Evolutionary conservation across 2,797 vertebrate genomes (phyloP).

Genomic region (Epinephelus malabaricus): DNA sequence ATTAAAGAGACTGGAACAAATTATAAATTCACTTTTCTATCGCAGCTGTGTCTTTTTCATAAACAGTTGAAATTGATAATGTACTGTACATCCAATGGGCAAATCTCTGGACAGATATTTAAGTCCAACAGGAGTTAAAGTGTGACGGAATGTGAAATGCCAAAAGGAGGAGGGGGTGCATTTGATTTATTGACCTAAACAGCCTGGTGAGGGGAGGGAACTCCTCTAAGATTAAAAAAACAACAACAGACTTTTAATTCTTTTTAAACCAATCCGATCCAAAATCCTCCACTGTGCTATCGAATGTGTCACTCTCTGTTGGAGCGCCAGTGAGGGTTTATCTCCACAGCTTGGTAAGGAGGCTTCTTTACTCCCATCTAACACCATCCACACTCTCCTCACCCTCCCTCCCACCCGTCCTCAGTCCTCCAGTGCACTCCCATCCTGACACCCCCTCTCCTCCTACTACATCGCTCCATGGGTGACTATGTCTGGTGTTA

Average conservation of each 20-base stretch:
- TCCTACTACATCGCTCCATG: constrained; percentile 87
- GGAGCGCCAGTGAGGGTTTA: constrained; percentile 86
- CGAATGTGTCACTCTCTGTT: constrained; percentile 77
- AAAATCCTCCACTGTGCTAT: constrained; percentile 71
- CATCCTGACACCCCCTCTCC: constrained; percentile 85
- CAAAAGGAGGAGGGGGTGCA: constrained; percentile 66
- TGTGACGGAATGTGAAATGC: constrained; percentile 63
- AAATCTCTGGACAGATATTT: constrained; percentile 44
- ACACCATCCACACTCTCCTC: constrained; percentile 90
- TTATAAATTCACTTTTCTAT: constrained; percentile 64
- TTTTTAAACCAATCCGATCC: constrained; percentile 64
- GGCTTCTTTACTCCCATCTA: constrained; percentile 92
- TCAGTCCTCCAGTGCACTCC: constrained; percentile 82
- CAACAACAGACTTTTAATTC: constrained; percentile 16
- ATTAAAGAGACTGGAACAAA: constrained; percentile 69
- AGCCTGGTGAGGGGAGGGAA: constrained; percentile 60
- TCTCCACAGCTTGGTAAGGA: constrained; percentile 88
- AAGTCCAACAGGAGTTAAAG: constrained; percentile 50
- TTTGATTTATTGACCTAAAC: constrained; percentile 61
- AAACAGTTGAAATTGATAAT: constrained; percentile 40
- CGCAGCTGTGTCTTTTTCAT: constrained; percentile 64
- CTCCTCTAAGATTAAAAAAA: constrained; percentile 33
- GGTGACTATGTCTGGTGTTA: constrained; percentile 88
- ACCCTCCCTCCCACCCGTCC: constrained; percentile 74
- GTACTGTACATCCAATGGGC: constrained; percentile 43